Conservation (phyloP, 2,113 vertebrate genomes). For the Mustela lutreola region DNA sequence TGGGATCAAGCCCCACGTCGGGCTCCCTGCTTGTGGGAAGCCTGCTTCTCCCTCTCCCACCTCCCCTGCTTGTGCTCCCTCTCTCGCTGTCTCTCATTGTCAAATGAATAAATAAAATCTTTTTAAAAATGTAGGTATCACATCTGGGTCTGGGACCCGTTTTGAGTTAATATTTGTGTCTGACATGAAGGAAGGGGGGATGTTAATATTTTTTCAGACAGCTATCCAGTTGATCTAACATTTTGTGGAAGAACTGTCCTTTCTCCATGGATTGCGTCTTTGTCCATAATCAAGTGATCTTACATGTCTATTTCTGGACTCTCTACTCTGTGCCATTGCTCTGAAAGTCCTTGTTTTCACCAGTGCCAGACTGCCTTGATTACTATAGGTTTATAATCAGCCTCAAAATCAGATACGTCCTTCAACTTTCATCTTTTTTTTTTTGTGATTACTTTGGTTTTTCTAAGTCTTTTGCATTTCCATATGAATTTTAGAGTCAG, state of each 20-base stretch:
- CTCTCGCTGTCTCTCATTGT: no score
- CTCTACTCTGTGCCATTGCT: neutral
- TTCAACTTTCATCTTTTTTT: neutral
- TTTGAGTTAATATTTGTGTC: neutral
- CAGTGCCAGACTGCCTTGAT: neutral
- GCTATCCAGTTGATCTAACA: neutral
- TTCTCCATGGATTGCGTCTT: neutral
- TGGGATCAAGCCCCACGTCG: no score
- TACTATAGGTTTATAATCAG: neutral
- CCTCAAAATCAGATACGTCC: neutral
- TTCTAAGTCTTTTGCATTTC: neutral
- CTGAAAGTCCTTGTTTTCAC: neutral
- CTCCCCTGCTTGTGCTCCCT: no score
- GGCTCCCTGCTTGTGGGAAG: no score
- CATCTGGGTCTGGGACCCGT: neutral
- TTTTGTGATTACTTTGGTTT: neutral
- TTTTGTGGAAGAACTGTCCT: neutral
- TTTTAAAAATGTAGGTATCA: neutral
- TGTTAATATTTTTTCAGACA: no score
- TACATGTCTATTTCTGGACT: neutral
- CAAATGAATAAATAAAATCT: no score
- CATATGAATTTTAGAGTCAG: neutral
- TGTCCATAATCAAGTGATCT: neutral
- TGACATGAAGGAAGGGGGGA: neutral
- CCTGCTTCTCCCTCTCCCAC: no score